Evolutionary conservation across 1,140 invertebrate species (phyloP).

Genomic region (Lineus longissimus): DNA sequence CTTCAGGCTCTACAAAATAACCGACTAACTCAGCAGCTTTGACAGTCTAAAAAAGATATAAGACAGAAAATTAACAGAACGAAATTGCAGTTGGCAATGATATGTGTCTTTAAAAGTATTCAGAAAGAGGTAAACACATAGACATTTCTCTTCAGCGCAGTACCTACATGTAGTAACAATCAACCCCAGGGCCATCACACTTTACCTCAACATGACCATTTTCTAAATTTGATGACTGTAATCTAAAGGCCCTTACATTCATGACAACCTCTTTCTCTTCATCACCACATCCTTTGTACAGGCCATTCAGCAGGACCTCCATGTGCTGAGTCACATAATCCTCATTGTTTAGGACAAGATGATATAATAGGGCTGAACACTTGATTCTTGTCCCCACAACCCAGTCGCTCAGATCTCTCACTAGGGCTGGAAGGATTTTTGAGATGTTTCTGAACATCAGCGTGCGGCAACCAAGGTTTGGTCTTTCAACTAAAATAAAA

Average conservation of each 20-base stretch:
- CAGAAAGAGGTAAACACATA: too few species aligned
- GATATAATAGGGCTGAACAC: slow-evolving; percentile 68
- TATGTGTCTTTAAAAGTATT: too few species aligned
- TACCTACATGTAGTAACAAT: too few species aligned
- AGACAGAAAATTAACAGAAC: neutral
- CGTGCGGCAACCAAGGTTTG: slow-evolving; percentile 71
- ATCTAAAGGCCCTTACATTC: slow-evolving; percentile 63
- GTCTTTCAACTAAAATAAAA: slow-evolving; percentile 59
- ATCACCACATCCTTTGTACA: slow-evolving; percentile 59
- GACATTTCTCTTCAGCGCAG: too few species aligned
- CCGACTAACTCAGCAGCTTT: slow-evolving; percentile 66
- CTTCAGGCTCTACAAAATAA: slow-evolving; percentile 62
- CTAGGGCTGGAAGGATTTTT: slow-evolving; percentile 65
- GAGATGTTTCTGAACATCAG: slow-evolving; percentile 67
- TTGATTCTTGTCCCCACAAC: slow-evolving; percentile 64
- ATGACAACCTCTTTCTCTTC: slow-evolving; percentile 62
- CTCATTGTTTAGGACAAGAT: slow-evolving; percentile 68
- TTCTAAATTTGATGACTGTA: too few species aligned
- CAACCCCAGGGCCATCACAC: too few species aligned
- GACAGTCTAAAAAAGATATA: slow-evolving; percentile 50
- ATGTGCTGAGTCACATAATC: slow-evolving; percentile 67
- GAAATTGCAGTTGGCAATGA: too few species aligned
- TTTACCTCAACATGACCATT: too few species aligned
- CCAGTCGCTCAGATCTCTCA: slow-evolving; percentile 71
- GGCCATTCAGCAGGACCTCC: slow-evolving; percentile 57